phyloP scores from a whole-genome alignment of 1,140 invertebrate species.

The Delia radicum region DNA sequence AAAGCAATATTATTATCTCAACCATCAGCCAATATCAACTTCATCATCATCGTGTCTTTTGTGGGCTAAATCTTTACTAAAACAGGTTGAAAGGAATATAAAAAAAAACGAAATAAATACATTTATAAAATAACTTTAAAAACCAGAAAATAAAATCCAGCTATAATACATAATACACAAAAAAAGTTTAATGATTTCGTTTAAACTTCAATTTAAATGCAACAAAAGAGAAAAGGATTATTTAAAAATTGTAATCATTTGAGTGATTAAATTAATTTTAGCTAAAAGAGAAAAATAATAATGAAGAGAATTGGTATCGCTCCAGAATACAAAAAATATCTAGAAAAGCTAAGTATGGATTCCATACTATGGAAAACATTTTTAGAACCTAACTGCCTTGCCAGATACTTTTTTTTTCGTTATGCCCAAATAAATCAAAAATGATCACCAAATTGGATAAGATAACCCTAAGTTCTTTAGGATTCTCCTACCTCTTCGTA shows the following conservation, averaged over 20 bases:
- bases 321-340: too few species aligned
- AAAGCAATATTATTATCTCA: background rate
- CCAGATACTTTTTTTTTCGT: too few species aligned
- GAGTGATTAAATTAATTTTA: background rate
- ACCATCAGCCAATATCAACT: background rate
- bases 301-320: too few species aligned
- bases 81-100: background rate
- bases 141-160: background rate
- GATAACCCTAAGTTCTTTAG: too few species aligned
- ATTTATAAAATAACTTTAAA: background rate
- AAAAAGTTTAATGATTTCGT: background rate
- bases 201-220: background rate
- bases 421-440: too few species aligned
- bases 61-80: background rate
- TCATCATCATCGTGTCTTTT: background rate
- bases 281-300: background rate
- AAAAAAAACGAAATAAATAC: background rate
- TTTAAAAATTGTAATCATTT: background rate
- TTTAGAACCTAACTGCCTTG: too few species aligned
- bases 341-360: too few species aligned
- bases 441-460: too few species aligned
- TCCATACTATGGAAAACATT: too few species aligned
- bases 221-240: background rate
- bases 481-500: too few species aligned
- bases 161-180: background rate